A percentile compares a stretch with the other conserved stretches of the same genome.
Conservation (phyloP, 2,113 vertebrate species). For the Pomatorhinus ruficollis region DNA sequence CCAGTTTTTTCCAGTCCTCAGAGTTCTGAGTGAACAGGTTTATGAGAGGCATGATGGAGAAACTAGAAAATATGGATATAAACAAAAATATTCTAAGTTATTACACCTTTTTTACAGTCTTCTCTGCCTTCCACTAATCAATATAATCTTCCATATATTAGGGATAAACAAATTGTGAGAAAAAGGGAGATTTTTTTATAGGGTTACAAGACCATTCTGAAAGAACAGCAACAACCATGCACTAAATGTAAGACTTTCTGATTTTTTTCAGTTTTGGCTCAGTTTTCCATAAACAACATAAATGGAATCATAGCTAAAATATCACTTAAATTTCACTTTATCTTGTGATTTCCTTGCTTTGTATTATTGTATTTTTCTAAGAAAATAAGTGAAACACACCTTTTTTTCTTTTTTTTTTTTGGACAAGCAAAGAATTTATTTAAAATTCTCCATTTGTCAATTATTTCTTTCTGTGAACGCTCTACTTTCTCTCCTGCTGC, state of each 20-base stretch:
- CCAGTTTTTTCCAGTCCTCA: background rate
- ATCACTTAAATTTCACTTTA: background rate
- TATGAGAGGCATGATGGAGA: background rate
- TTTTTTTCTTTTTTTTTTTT: background rate
- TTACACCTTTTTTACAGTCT: background rate
- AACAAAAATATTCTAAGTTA: background rate
- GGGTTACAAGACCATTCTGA: background rate
- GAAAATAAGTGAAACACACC: background rate
- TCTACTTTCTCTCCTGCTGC: background rate
- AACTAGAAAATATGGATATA: background rate
- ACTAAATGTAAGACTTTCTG: background rate
- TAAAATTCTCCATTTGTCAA: background rate
- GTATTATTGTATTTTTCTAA: background rate
- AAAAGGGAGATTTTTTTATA: background rate
- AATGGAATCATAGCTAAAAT: background rate
- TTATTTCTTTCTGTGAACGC: background rate
- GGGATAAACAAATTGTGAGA: background rate
- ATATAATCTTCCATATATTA: background rate
- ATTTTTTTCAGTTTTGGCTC: background rate
- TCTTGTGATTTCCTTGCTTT: background rate
- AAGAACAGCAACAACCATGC: background rate
- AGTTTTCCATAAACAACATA: background rate
- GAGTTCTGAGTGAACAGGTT: background rate
- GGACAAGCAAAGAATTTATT: background rate
- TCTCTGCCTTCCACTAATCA: background rate